Conservation (phyloP, 1,140 invertebrate genomes). For the Pteromalus puparum region DNA sequence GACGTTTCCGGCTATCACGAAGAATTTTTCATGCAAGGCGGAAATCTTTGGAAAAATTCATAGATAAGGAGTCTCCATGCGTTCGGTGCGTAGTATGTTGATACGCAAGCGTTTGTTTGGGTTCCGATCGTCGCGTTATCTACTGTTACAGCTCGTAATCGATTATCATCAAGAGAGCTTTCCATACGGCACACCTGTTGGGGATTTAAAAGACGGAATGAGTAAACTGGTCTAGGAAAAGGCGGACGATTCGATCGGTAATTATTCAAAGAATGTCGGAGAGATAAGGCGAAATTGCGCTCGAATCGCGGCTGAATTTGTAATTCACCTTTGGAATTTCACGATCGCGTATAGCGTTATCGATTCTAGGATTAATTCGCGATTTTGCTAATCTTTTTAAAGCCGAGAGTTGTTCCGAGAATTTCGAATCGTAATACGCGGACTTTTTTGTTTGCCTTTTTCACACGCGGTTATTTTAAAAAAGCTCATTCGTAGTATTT, state of each 20-base stretch:
- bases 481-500: neutral
- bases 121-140: too few species aligned
- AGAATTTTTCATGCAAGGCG: neutral
- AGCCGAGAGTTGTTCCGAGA: neutral
- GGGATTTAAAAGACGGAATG: too few species aligned
- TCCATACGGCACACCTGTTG: neutral
- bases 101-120: neutral
- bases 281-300: neutral
- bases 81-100: neutral
- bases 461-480: neutral
- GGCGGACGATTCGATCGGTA: neutral
- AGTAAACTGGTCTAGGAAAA: neutral
- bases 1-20: conserved; percentile 17
- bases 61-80: neutral
- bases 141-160: neutral
- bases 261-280: neutral
- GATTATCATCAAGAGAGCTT: neutral
- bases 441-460: too few species aligned
- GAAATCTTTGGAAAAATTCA: neutral
- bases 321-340: neutral
- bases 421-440: neutral
- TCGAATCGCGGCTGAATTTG: neutral
- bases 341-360: neutral
- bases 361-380: too few species aligned
- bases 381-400: neutral